Evolutionary conservation across 2,113 vertebrate species (phyloP), one percentile per base, ranked within the genome.

Genomic region (Athene noctua): DNA sequence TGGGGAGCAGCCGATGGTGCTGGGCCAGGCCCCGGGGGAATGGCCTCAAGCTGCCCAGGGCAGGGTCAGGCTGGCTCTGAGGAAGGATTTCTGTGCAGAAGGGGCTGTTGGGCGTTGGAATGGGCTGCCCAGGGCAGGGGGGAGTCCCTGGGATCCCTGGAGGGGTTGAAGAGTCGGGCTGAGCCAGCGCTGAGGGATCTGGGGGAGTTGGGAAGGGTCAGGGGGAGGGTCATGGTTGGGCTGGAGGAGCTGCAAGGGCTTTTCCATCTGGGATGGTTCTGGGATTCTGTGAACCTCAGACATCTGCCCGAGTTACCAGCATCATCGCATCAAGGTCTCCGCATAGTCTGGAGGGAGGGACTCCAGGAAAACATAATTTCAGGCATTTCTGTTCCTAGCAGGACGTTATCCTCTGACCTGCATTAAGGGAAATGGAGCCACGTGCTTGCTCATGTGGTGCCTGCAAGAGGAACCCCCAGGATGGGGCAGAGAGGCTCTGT

Each of bases 401-500:
- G 87, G 61, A 52, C 1, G 0, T 70, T 73, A 20, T 70, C 21
- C 30, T 80, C 32, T 74, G 82, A 70, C 72, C 32, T 71, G 44
- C 10, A 2, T n/a, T 74, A 44, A 29, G 40, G 19, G 62, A 74
- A 84, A 34, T 12, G 4, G 21, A 86, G 36, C 54, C 47, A 25
- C 0, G 3, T 58, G 62, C 62, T 86, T 75, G 59, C 52, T 88
- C 0, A 1, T 0, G 8, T 46, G 25, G 34, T 36, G 62, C 26
- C 18, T 0, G 0, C 1, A 2, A 42, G 36, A 88, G 23, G 27
- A 71, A 26, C 29, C 55, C 51, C 0, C 2, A 62, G 42, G 52
- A 42, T 0, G 46, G 30, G 42, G 1, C 46, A n/a, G 51, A 49
- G 55, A n/a, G 55, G 67, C 9, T 79, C 73, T 89, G 42, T 75